A percentile compares a stretch with the other conserved stretches of the same genome.
Evolutionary conservation across 2,797 vertebrate genomes (phyloP).

Genomic region (Enteromius trimaculatus): DNA sequence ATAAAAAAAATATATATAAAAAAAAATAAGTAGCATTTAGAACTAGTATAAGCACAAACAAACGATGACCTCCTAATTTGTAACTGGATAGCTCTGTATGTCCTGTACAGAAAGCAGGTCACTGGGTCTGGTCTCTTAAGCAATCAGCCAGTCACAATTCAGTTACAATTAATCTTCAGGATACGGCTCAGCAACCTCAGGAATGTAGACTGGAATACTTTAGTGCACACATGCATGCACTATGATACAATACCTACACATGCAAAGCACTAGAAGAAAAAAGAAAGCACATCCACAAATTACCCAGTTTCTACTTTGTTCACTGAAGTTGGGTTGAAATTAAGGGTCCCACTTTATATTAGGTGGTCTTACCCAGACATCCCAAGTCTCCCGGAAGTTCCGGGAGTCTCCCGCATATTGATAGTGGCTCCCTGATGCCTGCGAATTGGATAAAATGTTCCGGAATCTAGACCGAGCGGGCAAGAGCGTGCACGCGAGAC

Average conservation of each 20-base stretch:
- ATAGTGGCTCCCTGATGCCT: too few species aligned
- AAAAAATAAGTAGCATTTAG: not conserved
- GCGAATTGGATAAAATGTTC: too few species aligned
- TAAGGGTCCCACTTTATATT: not conserved
- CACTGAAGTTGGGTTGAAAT: not conserved
- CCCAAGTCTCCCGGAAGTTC: too few species aligned
- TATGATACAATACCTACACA: conserved; percentile 33
- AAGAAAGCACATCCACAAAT: not conserved
- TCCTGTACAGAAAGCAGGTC: conserved; percentile 36
- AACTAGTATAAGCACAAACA: not conserved
- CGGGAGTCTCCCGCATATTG: too few species aligned
- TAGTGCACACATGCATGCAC: conserved; percentile 50
- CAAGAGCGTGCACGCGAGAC: too few species aligned
- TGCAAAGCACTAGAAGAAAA: conserved; percentile 6
- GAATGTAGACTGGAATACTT: conserved; percentile 79
- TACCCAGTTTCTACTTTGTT: not conserved
- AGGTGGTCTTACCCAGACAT: too few species aligned
- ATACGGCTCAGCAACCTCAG: conserved; percentile 80
- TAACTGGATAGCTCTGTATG: not conserved
- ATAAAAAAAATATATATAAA: not conserved
- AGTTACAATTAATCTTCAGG: conserved; percentile 79
- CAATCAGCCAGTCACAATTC: conserved; percentile 80
- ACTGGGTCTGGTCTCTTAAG: conserved; percentile 73
- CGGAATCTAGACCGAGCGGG: too few species aligned
- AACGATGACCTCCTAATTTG: not conserved